Evolutionary conservation across 2,888 invertebrate genomes (phyloP), one percentile per base, ranked within the genome.

Genomic region (Acleris holmiana): DNA sequence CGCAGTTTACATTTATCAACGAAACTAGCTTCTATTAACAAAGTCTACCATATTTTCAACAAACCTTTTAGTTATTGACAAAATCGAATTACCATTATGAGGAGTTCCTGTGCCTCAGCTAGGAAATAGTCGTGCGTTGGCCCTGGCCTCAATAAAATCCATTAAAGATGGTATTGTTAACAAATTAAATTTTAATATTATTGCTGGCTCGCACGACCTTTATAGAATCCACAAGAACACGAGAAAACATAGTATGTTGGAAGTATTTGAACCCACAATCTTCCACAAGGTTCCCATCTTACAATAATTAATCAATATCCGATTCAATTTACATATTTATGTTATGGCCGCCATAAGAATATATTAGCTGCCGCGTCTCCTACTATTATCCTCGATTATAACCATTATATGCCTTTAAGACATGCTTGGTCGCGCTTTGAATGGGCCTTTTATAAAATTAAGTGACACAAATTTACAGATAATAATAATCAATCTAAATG

Each of bases 241-340:
- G 50, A 60, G 59, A 60, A 60, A 53, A 61, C 46, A 54, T 47
- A 49, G 23, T 54, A 53, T 29, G 57, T 59, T 54, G 58, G 46
- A 35, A 35, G 13, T 35, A 35, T 25, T 61, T 47, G 62, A 57
- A 23, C 62, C 51, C 51, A 66, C 61, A 62, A 58, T 66, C 57
- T 44, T 65, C 65, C 60, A 65, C 65, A 60, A 65, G 65, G 65
- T 48, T 54, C 49, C 7, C 55, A 65, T 60, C 59, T 49, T 60
- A 44, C 48, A 44, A 70, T 56, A 68, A 69, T 71, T 71, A 70
- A 71, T 72, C 68, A 68, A 68, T 71, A 71, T 68, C 68, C 50
- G 54, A 62, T 50, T 61, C 50, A 72, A 78, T 80, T 80, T 71
- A 68, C 78, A 76, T 80, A 78, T 74, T 74, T 68, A 74, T 67